Percentiles rank a stretch among this genome's conserved stretches.
Conservation (phyloP, 2,113 vertebrate species). For the Bufo gargarizans region DNA sequence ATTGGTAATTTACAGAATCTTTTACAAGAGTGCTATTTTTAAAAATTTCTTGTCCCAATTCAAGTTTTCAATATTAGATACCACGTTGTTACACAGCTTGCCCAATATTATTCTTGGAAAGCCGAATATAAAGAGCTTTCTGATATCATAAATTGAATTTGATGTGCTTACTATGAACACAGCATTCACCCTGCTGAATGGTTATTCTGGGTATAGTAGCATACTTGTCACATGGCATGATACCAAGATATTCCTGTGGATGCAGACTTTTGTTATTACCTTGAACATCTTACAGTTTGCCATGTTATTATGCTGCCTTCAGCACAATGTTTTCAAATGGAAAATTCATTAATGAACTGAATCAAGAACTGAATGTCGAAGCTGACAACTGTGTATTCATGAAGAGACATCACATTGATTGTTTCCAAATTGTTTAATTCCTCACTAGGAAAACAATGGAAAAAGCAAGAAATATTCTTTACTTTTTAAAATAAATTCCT, state of each 20-base stretch:
- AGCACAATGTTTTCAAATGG: neutral
- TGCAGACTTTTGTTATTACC: conserved; percentile 1
- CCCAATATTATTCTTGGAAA: neutral
- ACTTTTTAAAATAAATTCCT: conserved; percentile 26
- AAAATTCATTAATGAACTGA: conserved; percentile 28
- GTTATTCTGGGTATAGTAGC: neutral
- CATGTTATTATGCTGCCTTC: neutral
- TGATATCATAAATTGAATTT: neutral
- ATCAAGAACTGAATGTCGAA: neutral
- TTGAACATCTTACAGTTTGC: conserved; percentile 13
- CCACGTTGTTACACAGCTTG: neutral
- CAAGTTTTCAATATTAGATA: neutral
- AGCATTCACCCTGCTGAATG: neutral
- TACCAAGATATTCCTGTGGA: neutral
- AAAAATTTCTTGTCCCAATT: neutral
- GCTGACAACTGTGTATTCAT: conserved; percentile 19
- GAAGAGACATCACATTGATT: conserved; percentile 34
- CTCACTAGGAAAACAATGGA: conserved; percentile 10
- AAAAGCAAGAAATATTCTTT: conserved; percentile 6
- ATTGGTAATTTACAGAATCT: neutral
- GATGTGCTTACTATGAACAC: neutral
- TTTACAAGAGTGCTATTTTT: neutral
- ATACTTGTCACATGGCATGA: neutral
- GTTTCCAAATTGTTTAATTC: conserved; percentile 35
- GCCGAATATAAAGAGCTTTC: neutral